These are phyloP conservation scores for Dastarcus helophoroides DNA, from an alignment of 2,888 invertebrate species.

Conservation along the genomic window DNA sequence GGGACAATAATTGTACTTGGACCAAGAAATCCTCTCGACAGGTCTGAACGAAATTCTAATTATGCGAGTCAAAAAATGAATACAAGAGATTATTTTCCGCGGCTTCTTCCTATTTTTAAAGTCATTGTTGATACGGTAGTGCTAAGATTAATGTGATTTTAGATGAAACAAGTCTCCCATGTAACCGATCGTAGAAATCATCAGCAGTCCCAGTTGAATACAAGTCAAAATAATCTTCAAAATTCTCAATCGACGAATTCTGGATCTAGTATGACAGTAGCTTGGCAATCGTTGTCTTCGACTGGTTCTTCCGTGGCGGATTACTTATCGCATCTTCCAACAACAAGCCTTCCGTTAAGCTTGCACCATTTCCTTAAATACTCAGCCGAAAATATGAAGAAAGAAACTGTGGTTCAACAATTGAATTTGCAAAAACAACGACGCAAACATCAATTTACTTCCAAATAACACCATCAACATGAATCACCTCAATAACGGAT, in stretches of 20 bases:
- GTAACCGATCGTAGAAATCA: constrained; percentile 20
- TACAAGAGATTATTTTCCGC: too few species aligned
- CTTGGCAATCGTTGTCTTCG: constrained; percentile 57
- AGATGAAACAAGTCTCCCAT: constrained; percentile 23
- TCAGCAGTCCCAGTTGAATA: constrained; percentile 15
- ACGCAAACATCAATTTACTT: constrained; percentile 27
- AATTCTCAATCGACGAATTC: constrained; percentile 39
- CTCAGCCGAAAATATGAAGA: constrained; percentile 64
- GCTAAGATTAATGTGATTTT: constrained; percentile 2
- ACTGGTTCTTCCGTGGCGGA: constrained; percentile 71
- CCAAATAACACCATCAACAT: constrained; percentile 31
- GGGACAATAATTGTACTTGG: too few species aligned
- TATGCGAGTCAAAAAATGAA: too few species aligned
- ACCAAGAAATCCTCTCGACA: too few species aligned
- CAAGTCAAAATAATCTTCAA: constrained; percentile 29
- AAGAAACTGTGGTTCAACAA: constrained; percentile 47
- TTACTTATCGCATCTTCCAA: constrained; percentile 68
- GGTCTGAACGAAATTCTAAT: too few species aligned
- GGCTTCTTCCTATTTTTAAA: too few species aligned
- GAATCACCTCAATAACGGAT: constrained; percentile 20
- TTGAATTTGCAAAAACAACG: constrained; percentile 11
- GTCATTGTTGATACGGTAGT: not conserved
- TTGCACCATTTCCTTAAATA: constrained; percentile 77
- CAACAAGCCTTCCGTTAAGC: constrained; percentile 62
- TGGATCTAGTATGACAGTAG: constrained; percentile 47